Evolutionary conservation across 1,140 invertebrate species (phyloP).

Genomic region (Calycopis cecrops): DNA sequence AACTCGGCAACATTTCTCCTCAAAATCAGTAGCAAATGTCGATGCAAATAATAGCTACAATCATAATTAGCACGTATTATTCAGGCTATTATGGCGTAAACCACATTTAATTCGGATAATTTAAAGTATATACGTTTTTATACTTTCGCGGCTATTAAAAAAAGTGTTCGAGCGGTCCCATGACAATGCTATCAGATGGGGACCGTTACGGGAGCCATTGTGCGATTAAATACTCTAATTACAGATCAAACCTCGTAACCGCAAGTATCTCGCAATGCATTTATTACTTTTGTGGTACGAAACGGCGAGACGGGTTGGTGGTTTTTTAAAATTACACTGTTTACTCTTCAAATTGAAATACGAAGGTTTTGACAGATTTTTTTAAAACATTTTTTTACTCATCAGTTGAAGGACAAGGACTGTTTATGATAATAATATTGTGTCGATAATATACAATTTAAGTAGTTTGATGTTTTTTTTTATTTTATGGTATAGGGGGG

Average conservation of each 20-base stretch:
- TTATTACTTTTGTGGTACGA: constrained; percentile 52
- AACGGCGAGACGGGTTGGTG: constrained; percentile 45
- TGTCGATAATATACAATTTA: no score
- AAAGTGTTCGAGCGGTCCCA: constrained; percentile 38
- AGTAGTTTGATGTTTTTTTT: no score
- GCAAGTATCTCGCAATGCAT: constrained; percentile 57
- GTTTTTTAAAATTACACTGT: constrained; percentile 53
- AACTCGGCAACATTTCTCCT: no score
- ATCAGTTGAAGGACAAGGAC: no score
- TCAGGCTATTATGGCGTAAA: constrained; percentile 16
- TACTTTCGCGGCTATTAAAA: constrained; percentile 42
- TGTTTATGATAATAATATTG: no score
- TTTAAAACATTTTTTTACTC: constrained; percentile 2
- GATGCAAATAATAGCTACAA: no score
- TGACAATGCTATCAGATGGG: constrained; percentile 51
- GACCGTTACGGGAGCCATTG: constrained; percentile 61
- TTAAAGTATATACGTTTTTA: constrained; percentile 37
- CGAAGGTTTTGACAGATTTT: constrained; percentile 18
- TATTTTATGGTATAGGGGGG: no score
- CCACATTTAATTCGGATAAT: constrained; percentile 32
- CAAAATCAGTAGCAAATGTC: no score
- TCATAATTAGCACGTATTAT: constrained; percentile 15
- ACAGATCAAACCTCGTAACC: constrained; percentile 62
- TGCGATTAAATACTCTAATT: constrained; percentile 64
- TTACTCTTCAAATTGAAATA: constrained; percentile 31